phyloP scores from a whole-genome alignment of 37 sponge, comb jelly and placozoan species.

The Dysidea cf. avara region DNA sequence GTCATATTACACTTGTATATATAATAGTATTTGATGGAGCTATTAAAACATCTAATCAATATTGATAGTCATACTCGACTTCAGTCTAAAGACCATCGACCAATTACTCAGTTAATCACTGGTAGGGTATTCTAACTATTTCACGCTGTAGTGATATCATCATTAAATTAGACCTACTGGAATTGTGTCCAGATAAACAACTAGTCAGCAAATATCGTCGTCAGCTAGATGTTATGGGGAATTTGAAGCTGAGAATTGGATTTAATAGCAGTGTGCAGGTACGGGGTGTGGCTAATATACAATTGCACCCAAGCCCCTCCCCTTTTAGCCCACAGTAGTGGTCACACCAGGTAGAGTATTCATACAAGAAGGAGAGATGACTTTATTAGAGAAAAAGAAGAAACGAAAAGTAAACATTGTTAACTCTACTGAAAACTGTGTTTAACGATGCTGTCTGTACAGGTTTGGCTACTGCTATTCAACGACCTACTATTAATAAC shows the following conservation, averaged over 20 bases:
- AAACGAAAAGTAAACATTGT: slow-evolving; percentile 31
- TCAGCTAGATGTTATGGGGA: slow-evolving; percentile 2
- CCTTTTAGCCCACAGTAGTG: slow-evolving; percentile 19
- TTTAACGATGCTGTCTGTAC: no score
- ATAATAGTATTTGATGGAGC: no score
- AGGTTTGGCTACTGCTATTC: slow-evolving; percentile 65
- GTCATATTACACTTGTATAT: no score
- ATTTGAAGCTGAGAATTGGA: background rate
- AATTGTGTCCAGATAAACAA: slow-evolving; percentile 38
- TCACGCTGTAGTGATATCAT: no score
- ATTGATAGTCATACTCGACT: no score
- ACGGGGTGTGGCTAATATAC: background rate
- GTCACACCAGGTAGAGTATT: slow-evolving; percentile 51
- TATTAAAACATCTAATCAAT: no score
- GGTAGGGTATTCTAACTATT: no score
- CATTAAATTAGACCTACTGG: no score
- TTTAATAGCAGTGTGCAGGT: background rate
- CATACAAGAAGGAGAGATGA: slow-evolving; percentile 54
- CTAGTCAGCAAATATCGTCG: background rate
- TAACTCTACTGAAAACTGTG: background rate
- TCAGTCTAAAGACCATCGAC: no score
- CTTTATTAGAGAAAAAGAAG: slow-evolving; percentile 47
- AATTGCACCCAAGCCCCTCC: background rate
- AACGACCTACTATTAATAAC: slow-evolving; percentile 68
- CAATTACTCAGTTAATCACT: no score